A percentile compares a stretch with the other conserved stretches of the same genome.
phyloP scores from a whole-genome alignment of 2,113 vertebrate genomes.

The Cervus canadensis region DNA sequence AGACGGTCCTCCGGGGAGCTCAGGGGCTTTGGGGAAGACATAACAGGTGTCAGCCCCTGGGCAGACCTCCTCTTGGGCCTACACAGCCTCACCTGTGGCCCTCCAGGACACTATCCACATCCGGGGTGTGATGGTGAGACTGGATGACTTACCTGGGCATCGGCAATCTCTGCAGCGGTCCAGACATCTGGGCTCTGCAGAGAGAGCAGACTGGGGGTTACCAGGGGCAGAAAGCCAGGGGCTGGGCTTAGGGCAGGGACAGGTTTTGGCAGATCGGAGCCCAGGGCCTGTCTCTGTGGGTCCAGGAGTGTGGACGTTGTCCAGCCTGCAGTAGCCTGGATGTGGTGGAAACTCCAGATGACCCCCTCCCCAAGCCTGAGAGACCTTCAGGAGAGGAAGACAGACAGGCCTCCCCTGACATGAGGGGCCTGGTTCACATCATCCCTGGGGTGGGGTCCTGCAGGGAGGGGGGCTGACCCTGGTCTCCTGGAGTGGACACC shows the following conservation, averaged over 20 bases:
- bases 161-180: accelerated
- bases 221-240: accelerated
- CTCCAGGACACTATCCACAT: not conserved
- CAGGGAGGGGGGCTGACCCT: no score
- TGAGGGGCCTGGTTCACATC: no score
- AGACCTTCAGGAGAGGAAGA: not conserved
- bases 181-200: not conserved
- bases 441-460: not conserved
- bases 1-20: not conserved
- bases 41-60: not conserved
- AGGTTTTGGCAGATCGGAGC: not conserved
- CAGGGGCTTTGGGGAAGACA: not conserved
- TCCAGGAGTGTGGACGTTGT: accelerated
- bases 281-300: accelerated
- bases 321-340: accelerated
- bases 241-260: not conserved
- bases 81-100: not conserved
- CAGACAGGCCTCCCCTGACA: accelerated
- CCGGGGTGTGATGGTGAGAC: not conserved
- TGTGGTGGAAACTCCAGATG: accelerated
- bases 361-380: not conserved
- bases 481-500: not conserved
- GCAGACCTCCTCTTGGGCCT: not conserved
- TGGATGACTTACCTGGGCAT: not conserved
- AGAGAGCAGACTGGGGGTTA: not conserved